These are phyloP conservation scores for Campoletis sonorensis DNA, from an alignment of 1,140 invertebrate genomes.

Conservation along the genomic window DNA sequence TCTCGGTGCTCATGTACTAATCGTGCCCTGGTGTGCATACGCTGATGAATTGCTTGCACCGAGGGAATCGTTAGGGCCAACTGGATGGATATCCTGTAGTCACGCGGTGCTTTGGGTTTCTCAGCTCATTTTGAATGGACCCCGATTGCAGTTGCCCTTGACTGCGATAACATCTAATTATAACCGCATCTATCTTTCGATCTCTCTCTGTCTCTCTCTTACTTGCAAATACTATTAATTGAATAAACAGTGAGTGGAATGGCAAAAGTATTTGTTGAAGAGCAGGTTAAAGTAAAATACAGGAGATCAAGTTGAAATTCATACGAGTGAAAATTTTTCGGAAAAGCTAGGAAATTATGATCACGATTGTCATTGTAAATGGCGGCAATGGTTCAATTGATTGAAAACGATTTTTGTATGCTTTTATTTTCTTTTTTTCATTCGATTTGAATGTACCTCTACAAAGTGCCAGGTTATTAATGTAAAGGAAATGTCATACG, in stretches of 20 bases:
- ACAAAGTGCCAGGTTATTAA: background rate
- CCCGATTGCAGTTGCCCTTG: slow-evolving; percentile 63
- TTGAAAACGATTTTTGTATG: no score
- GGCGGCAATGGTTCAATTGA: no score
- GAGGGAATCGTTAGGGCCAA: slow-evolving; percentile 71
- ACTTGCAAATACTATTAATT: background rate
- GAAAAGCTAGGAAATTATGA: no score
- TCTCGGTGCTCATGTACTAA: slow-evolving; percentile 39
- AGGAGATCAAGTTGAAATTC: background rate
- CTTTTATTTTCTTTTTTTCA: no score
- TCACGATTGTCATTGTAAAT: no score
- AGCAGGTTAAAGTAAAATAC: background rate
- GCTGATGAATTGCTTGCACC: slow-evolving; percentile 70
- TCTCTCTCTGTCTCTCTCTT: background rate
- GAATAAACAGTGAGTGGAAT: background rate
- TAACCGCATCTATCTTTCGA: background rate
- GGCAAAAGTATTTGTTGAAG: no score
- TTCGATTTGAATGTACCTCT: background rate
- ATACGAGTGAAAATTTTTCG: no score
- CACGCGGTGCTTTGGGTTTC: background rate
- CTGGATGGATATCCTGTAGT: slow-evolving; percentile 67
- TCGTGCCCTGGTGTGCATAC: no score
- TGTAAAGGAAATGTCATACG: background rate
- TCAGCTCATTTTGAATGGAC: slow-evolving; percentile 56
- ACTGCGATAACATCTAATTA: slow-evolving; percentile 12